Evolutionary conservation across 2,113 vertebrate species (phyloP).

Genomic region (Thryonomys swinderianus): DNA sequence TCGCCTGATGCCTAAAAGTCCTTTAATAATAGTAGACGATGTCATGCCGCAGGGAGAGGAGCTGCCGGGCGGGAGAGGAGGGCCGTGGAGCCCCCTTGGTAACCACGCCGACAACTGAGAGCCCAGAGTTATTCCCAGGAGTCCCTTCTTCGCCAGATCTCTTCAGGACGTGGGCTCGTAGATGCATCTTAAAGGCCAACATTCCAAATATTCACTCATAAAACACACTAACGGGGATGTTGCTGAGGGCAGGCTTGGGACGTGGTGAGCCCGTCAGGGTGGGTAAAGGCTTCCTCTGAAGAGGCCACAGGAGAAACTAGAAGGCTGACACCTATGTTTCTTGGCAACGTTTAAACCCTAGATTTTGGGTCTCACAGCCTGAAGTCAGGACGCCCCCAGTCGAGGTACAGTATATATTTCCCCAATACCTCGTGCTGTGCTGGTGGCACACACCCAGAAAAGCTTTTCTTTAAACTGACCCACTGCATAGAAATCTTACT

Average conservation of each 20-base stretch:
- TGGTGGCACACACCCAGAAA: background rate
- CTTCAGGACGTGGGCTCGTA: background rate
- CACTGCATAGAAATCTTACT: background rate
- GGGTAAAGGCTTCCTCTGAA: background rate
- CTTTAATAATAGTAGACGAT: background rate
- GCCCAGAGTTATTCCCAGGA: background rate
- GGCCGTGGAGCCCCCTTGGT: background rate
- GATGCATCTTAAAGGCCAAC: background rate
- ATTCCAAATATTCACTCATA: background rate
- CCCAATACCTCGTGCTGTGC: background rate
- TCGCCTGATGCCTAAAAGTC: background rate
- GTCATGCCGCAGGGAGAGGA: background rate
- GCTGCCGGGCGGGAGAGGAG: background rate
- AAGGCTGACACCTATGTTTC: background rate
- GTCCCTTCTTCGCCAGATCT: background rate
- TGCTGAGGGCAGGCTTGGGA: background rate
- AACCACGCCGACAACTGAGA: background rate
- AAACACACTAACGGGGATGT: background rate
- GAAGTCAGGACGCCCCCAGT: background rate
- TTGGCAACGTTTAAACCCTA: background rate
- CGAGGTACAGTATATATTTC: background rate
- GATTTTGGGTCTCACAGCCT: background rate
- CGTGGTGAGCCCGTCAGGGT: background rate
- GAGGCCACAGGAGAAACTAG: background rate
- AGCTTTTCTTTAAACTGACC: constrained; percentile 17